Evolutionary conservation across 1,140 invertebrate genomes (phyloP).

Genomic region (Macrostomum lignano): DNA sequence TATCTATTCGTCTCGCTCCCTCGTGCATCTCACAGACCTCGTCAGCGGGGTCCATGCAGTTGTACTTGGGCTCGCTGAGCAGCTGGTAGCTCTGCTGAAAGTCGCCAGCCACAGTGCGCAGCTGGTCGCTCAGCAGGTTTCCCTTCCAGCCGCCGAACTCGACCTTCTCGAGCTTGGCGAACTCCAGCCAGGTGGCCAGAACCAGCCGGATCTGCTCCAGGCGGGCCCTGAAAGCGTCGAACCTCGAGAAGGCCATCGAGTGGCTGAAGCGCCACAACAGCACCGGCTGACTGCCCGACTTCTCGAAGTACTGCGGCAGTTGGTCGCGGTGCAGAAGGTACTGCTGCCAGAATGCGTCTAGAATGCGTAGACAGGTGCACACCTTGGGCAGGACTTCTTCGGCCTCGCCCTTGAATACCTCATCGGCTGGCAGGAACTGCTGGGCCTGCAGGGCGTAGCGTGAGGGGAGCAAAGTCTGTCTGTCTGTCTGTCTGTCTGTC

Average conservation of each 20-base stretch:
- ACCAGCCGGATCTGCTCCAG: too few species aligned
- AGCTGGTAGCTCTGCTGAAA: slow-evolving; percentile 60
- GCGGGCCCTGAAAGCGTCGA: too few species aligned
- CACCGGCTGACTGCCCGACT: too few species aligned
- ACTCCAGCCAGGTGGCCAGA: too few species aligned
- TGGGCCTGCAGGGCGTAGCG: too few species aligned
- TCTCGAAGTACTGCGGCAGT: too few species aligned
- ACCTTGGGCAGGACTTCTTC: slow-evolving; percentile 45
- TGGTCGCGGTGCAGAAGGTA: slow-evolving; percentile 37
- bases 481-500: too few species aligned
- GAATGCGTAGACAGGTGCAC: slow-evolving; percentile 48
- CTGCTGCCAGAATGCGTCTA: slow-evolving; percentile 35
- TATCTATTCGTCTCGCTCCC: slow-evolving; percentile 37
- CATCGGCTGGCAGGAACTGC: slow-evolving; percentile 51
- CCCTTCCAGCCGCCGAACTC: slow-evolving; percentile 65
- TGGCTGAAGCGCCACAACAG: too few species aligned
- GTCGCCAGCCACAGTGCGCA: slow-evolving; percentile 46
- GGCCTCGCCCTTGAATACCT: slow-evolving; percentile 39
- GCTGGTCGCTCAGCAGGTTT: slow-evolving; percentile 39
- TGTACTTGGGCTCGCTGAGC: slow-evolving; percentile 20
- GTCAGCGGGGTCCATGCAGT: not conserved
- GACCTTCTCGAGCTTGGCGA: slow-evolving; percentile 70
- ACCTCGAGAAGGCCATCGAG: too few species aligned
- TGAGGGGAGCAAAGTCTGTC: too few species aligned
- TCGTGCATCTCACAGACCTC: not conserved